A percentile compares a stretch with the other conserved stretches of the same genome.
Conservation (phyloP, 2,797 vertebrate genomes). For the Apogon talboti region DNA sequence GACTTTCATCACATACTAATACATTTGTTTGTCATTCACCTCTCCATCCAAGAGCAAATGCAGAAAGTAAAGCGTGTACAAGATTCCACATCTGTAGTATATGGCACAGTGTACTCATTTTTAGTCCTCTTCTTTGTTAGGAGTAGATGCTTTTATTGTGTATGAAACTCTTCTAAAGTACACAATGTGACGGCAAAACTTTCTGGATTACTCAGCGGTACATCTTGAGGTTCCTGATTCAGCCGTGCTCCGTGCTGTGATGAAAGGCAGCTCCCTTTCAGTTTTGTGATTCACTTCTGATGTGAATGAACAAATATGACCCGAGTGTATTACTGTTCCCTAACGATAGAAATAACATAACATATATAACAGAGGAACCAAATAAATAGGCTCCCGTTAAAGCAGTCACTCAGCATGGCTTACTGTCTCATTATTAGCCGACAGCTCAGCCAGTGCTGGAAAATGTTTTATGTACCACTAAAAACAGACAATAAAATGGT, state of each 20-base stretch:
- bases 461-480: no score
- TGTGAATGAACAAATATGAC: constrained; percentile 2
- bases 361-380: background rate
- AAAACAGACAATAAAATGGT: no score
- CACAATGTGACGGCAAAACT: constrained; percentile 13
- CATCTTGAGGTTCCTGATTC: background rate
- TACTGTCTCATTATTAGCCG: background rate
- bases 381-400: background rate
- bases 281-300: background rate
- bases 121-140: background rate
- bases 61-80: background rate
- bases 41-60: background rate
- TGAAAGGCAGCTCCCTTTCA: constrained; percentile 27
- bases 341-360: no score
- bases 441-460: background rate
- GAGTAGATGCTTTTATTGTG: constrained; percentile 9
- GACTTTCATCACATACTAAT: no score
- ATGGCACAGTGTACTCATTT: constrained; percentile 23
- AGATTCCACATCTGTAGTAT: background rate
- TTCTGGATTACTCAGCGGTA: background rate
- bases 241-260: constrained; percentile 1
- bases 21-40: background rate
- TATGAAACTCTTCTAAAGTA: background rate
- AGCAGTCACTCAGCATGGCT: background rate
- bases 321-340: background rate